phyloP scores from a whole-genome alignment of 2,888 invertebrate genomes.

The Gymnosoma rotundatum region DNA sequence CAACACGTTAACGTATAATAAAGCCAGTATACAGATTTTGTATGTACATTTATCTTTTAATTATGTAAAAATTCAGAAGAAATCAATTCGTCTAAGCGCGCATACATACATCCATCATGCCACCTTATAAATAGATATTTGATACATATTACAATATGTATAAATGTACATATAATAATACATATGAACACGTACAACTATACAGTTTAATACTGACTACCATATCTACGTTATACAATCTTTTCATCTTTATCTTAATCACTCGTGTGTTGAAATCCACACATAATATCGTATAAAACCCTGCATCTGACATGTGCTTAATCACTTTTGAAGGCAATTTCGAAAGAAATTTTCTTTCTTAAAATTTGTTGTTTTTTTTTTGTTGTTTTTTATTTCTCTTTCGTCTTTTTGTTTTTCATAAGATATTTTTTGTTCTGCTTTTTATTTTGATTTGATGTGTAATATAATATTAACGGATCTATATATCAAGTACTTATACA shows the following conservation, averaged over 20 bases:
- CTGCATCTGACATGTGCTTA: constrained; percentile 70
- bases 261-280: constrained; percentile 68
- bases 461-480: constrained; percentile 66
- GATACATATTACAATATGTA: no score
- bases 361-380: no score
- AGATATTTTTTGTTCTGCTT: constrained; percentile 11
- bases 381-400: constrained; percentile 31
- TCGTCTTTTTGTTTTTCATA: constrained; percentile 26
- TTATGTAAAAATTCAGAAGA: no score
- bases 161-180: no score
- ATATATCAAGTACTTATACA: constrained; percentile 62
- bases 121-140: neutral
- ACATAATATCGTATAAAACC: constrained; percentile 65
- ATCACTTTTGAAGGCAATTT: constrained; percentile 69
- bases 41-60: no score
- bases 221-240: constrained; percentile 63
- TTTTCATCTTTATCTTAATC: constrained; percentile 63
- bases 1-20: no score
- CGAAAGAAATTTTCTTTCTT: constrained; percentile 64
- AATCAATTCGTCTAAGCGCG: no score
- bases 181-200: neutral
- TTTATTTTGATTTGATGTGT: constrained; percentile 57
- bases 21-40: no score
- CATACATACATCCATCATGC: neutral
- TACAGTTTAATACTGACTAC: constrained; percentile 12